phyloP scores from a whole-genome alignment of 1,140 invertebrate species.

The Pseudomyrmex cubaensis region DNA sequence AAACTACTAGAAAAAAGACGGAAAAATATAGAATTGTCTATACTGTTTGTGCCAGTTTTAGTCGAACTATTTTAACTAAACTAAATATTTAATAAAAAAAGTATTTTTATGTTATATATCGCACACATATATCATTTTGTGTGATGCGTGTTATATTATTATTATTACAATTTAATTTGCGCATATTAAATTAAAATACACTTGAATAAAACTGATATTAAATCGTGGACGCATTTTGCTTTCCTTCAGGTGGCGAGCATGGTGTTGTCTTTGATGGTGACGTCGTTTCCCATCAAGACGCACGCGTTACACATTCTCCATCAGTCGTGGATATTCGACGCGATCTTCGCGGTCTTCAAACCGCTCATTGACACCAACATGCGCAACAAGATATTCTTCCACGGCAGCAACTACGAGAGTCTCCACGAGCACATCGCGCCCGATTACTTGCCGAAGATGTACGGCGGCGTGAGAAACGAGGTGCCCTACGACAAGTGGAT shows the following conservation, averaged over 20 bases:
- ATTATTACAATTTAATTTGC: too few species aligned
- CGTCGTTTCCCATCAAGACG: slow-evolving; percentile 90
- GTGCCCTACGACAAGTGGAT: slow-evolving; percentile 91
- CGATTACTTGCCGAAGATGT: slow-evolving; percentile 89
- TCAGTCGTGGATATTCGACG: slow-evolving; percentile 92
- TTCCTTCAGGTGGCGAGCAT: slow-evolving; percentile 79
- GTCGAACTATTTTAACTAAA: too few species aligned
- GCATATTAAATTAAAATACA: too few species aligned
- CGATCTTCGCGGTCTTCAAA: slow-evolving; percentile 91
- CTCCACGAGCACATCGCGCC: slow-evolving; percentile 91
- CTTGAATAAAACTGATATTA: too few species aligned
- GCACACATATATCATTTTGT: too few species aligned
- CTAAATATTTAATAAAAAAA: too few species aligned
- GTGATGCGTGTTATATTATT: too few species aligned
- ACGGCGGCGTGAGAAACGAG: slow-evolving; percentile 90
- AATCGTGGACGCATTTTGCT: not conserved
- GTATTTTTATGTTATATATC: too few species aligned
- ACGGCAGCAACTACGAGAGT: slow-evolving; percentile 90
- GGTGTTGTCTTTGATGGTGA: slow-evolving; percentile 84
- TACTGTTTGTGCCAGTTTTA: too few species aligned
- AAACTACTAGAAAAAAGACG: not conserved
- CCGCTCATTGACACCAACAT: slow-evolving; percentile 89
- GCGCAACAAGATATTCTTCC: slow-evolving; percentile 90
- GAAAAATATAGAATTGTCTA: not conserved
- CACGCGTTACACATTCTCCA: slow-evolving; percentile 91